Evolutionary conservation across 2,888 invertebrate genomes (phyloP), one percentile per base, ranked within the genome.

Genomic region (Sepioteuthis lessoniana): DNA sequence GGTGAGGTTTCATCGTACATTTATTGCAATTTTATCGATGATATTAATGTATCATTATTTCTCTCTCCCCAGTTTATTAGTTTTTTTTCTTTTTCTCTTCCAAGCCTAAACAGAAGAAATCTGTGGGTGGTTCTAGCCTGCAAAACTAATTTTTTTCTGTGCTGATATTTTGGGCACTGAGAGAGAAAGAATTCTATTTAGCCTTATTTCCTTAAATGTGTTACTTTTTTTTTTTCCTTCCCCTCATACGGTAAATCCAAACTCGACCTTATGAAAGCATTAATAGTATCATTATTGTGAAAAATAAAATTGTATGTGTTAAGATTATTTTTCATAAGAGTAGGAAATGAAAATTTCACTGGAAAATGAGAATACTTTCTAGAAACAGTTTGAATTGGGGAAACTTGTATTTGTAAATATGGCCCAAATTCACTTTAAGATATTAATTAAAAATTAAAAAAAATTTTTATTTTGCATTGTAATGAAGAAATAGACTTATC

Each of bases 61-160:
- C 7, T 76, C 10, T 13, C 16, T 4, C 13, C 25, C n/a, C n/a
- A n/a, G 8, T 31, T 76, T 76, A n/a, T 76, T 76, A n/a, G 10
- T n/a, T 28, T 76, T n/a, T 76, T 76, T 55, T 55, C 25, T 25
- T 5, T 25, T 5, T 25, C 25, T 4, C n/a, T n/a, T 76, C n/a
- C 13, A 76, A n/a, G 76, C 25, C n/a, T n/a, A 76, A 21, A 55
- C 5, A 47, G 47, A 60, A 76, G n/a, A 76, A 76, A 76, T 76
- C n/a, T 76, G 76, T n/a, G n/a, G 76, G 76, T 76, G 76, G n/a
- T 76, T 76, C n/a, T 76, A n/a, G 76, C 76, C 76, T 76, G 76
- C 76, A n/a, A 76, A 76, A 76, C n/a, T 76, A 76, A 76, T 76
- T 76, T 76, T n/a, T 28, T 76, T 21, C 55, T 55, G 55, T 55